Conservation (phyloP, 2,113 vertebrate species). For the Thamnophis sirtalis region DNA sequence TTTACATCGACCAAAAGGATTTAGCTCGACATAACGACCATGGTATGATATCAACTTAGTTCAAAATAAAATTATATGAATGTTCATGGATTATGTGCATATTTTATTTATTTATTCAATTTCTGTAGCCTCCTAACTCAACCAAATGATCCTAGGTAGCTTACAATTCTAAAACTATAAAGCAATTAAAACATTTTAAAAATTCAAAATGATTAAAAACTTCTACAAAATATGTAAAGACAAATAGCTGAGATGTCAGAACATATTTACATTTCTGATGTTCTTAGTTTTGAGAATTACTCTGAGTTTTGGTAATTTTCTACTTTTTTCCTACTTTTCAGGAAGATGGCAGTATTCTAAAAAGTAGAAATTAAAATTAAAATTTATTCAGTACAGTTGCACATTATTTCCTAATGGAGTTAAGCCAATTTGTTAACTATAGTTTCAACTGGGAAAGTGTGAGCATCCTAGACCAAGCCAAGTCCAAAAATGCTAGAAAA, state of each 20-base stretch:
- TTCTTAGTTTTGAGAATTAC: not conserved
- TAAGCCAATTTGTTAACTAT: not conserved
- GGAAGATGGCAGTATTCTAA: not conserved
- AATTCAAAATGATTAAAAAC: not conserved
- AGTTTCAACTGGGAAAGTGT: too few species aligned
- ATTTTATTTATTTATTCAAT: too few species aligned
- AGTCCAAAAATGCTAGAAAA: too few species aligned
- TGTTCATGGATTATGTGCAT: not conserved
- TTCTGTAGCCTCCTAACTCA: too few species aligned
- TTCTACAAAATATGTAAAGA: not conserved
- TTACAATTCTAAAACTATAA: not conserved
- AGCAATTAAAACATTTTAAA: not conserved
- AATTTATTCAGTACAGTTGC: not conserved
- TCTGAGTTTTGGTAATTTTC: not conserved
- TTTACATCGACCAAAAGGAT: slow-evolving; percentile 87
- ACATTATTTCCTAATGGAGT: not conserved
- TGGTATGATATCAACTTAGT: slow-evolving; percentile 76
- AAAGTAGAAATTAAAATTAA: not conserved
- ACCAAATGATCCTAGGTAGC: not conserved
- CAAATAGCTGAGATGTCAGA: not conserved
- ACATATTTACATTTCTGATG: not conserved
- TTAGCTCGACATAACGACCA: slow-evolving; percentile 88
- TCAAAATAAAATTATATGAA: not conserved
- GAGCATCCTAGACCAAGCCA: too few species aligned
- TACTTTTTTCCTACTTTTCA: not conserved